These are phyloP conservation scores for Entomobrya proxima DNA, from an alignment of 2,888 invertebrate genomes.

Conservation along the genomic window DNA sequence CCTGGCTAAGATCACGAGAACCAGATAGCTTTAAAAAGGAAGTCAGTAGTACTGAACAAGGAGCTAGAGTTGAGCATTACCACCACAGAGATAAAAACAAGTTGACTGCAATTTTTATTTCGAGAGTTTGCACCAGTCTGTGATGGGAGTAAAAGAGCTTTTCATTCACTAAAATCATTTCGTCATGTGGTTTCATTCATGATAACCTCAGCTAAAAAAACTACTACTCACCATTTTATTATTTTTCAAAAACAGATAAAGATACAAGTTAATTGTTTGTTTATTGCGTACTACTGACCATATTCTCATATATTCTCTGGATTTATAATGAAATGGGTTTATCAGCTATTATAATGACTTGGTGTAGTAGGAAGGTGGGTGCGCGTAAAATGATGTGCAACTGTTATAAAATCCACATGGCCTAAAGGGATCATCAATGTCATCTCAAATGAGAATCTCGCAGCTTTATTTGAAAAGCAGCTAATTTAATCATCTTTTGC, in stretches of 20 bases:
- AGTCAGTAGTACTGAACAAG: slow-evolving; percentile 37
- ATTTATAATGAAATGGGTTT: not conserved
- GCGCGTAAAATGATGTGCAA: not conserved
- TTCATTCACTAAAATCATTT: slow-evolving; percentile 6
- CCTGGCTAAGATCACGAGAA: slow-evolving; percentile 8
- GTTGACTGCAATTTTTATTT: not conserved
- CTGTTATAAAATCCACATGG: not conserved
- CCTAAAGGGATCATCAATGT: slow-evolving; percentile 47
- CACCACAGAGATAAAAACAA: not conserved
- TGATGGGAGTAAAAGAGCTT: not conserved
- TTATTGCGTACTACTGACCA: slow-evolving; percentile 10
- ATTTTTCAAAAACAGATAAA: slow-evolving; percentile 10
- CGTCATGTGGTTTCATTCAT: slow-evolving; percentile 29
- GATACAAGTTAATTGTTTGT: not conserved
- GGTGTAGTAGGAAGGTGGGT: not conserved
- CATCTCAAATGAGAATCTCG: slow-evolving; percentile 41
- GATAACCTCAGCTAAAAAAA: not conserved
- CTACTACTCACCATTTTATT: not conserved
- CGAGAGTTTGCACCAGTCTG: not conserved
- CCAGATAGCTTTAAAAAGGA: slow-evolving; percentile 17
- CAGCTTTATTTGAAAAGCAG: not conserved
- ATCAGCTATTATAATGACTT: not conserved
- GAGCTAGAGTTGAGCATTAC: not conserved
- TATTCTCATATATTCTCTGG: not conserved
- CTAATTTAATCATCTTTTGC: not conserved